phyloP scores from a whole-genome alignment of 2,113 vertebrate species.

The Typhlomys cinereus region DNA sequence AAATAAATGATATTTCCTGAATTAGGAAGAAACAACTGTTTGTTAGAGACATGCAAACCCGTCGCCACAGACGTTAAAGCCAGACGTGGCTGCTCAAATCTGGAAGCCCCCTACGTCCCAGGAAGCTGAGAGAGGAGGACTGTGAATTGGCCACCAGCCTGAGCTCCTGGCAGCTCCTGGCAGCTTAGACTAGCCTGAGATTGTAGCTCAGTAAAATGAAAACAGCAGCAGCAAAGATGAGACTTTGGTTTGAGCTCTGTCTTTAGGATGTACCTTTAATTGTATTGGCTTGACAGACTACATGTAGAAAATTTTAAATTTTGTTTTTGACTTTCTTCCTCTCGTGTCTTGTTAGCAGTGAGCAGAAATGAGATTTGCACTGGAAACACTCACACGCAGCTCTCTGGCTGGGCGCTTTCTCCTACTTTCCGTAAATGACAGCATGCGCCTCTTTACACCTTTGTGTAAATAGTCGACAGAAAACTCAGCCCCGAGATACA shows the following conservation, averaged over 20 bases:
- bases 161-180: neutral
- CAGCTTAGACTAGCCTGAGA: neutral
- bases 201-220: neutral
- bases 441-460: slow-evolving; percentile 74
- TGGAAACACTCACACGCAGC: slow-evolving; percentile 37
- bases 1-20: neutral
- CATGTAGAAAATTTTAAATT: neutral
- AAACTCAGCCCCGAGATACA: slow-evolving; percentile 72
- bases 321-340: neutral
- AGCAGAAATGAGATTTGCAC: slow-evolving; percentile 32
- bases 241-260: too few relatives aligned
- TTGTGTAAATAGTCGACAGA: slow-evolving; percentile 69
- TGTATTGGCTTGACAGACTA: neutral
- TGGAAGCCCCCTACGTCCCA: neutral
- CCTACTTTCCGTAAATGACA: slow-evolving; percentile 74
- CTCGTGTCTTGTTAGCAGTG: slow-evolving; percentile 49
- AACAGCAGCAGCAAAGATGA: neutral
- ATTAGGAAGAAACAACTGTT: neutral
- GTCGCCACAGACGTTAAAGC: neutral
- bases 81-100: neutral
- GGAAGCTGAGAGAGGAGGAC: neutral
- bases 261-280: neutral
- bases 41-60: neutral
- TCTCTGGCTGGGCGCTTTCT: slow-evolving; percentile 6
- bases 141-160: neutral